Percentiles rank a stretch among this genome's conserved stretches.
These are phyloP conservation scores for Drosophila pruinosa DNA, from an alignment of 1,140 invertebrate species.

Conservation along the genomic window DNA sequence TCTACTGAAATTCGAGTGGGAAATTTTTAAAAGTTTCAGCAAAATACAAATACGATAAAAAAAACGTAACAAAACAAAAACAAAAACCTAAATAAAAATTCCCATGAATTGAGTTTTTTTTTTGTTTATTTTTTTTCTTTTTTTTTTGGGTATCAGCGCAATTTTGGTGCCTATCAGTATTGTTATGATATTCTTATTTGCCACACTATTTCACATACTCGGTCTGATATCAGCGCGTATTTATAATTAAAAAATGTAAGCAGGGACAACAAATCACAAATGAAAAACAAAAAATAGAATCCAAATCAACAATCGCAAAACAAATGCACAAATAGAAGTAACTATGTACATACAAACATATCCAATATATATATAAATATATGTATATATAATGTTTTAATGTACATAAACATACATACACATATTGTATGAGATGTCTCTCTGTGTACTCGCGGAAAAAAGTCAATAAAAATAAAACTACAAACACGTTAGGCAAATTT, in stretches of 20 bases:
- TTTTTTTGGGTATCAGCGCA: background rate
- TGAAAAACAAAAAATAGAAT: constrained; percentile 2
- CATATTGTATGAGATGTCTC: constrained; percentile 9
- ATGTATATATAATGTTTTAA: background rate
- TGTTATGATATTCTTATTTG: constrained; percentile 13
- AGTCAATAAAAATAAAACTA: constrained; percentile 19
- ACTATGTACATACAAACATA: background rate
- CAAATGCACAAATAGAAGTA: constrained; percentile 8
- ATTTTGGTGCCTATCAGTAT: constrained; percentile 21
- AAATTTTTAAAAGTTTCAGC: constrained; percentile 3
- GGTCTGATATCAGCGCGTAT: constrained; percentile 48
- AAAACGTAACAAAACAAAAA: background rate
- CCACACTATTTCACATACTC: background rate
- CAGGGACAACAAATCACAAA: constrained; percentile 39
- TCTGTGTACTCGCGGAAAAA: constrained; percentile 19
- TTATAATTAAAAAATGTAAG: constrained; percentile 63
- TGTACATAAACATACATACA: constrained; percentile 1
- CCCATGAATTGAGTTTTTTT: background rate
- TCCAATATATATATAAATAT: background rate
- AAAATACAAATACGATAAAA: background rate
- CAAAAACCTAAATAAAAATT: constrained; percentile 7
- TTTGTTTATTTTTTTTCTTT: constrained; percentile 9
- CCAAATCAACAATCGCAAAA: constrained; percentile 30
- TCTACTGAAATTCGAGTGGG: constrained; percentile 18
- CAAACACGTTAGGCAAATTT: constrained; percentile 53